phyloP scores from a whole-genome alignment of 1,140 invertebrate species.

The Anastrepha ludens region DNA sequence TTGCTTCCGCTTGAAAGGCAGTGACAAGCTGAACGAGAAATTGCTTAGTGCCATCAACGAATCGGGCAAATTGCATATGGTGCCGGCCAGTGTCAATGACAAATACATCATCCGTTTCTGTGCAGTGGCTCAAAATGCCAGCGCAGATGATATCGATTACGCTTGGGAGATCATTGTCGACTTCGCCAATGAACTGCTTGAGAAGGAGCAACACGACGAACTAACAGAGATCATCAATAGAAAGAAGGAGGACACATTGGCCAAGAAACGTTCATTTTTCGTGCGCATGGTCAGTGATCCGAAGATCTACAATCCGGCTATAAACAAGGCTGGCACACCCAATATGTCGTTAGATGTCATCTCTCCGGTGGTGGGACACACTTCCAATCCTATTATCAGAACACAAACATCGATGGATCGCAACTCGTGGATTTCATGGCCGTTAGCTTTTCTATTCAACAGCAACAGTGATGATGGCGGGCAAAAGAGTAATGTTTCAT shows the following conservation, averaged over 20 bases:
- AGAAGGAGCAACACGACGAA: slow-evolving; percentile 83
- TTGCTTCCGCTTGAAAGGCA: slow-evolving; percentile 89
- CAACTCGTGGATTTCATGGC: slow-evolving; percentile 92
- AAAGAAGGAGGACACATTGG: slow-evolving; percentile 83
- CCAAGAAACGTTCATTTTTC: slow-evolving; percentile 95
- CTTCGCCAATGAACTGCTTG: slow-evolving; percentile 87
- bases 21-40: slow-evolving; percentile 94
- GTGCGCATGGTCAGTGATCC: slow-evolving; percentile 98
- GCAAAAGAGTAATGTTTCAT: slow-evolving; percentile 82
- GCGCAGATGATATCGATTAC: slow-evolving; percentile 90
- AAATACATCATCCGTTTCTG: slow-evolving; percentile 96
- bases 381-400: slow-evolving; percentile 74
- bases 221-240: slow-evolving; percentile 80
- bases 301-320: slow-evolving; percentile 94
- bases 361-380: slow-evolving; percentile 74
- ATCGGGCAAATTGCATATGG: slow-evolving; percentile 97
- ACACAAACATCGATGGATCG: slow-evolving; percentile 75
- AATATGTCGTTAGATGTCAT: slow-evolving; percentile 73
- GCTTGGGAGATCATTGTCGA: slow-evolving; percentile 94
- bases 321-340: slow-evolving; percentile 81
- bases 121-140: slow-evolving; percentile 93
- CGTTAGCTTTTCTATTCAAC: slow-evolving; percentile 87
- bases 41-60: slow-evolving; percentile 95
- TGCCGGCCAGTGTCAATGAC: slow-evolving; percentile 93
- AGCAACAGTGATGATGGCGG: slow-evolving; percentile 81